These are phyloP conservation scores for Cercopithecus petaurista DNA, from an alignment of 2,797 vertebrate genomes.

Conservation along the genomic window DNA sequence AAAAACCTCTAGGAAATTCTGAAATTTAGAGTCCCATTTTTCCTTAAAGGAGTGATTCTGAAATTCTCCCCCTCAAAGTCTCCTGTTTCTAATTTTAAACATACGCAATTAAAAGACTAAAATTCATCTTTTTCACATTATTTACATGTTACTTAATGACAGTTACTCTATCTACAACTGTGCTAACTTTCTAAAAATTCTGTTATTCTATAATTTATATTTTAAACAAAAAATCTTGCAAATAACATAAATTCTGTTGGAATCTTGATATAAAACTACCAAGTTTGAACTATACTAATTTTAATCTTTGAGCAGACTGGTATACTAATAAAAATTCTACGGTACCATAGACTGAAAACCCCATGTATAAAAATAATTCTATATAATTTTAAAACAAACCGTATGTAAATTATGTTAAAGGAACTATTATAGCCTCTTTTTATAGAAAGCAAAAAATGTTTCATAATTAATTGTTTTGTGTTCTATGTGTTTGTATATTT, in stretches of 20 bases:
- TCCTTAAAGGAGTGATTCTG: background rate
- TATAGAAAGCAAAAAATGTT: background rate
- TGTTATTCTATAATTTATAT: background rate
- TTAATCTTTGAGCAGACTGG: background rate
- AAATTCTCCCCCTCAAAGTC: background rate
- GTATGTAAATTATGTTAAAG: conserved; percentile 33
- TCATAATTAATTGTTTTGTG: background rate
- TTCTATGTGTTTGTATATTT: background rate
- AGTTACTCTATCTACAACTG: background rate
- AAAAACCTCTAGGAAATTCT: background rate
- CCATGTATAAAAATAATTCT: background rate
- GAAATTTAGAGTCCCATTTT: background rate
- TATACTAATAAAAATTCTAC: background rate
- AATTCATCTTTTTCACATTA: background rate
- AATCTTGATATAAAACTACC: background rate
- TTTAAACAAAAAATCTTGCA: conserved; percentile 27
- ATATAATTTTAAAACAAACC: conserved; percentile 13
- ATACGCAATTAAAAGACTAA: background rate
- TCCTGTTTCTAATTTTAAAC: background rate
- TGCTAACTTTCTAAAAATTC: background rate
- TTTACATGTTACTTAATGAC: background rate
- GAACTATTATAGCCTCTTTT: background rate
- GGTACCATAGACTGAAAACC: background rate
- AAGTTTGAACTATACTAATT: background rate
- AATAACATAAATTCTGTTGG: background rate